A percentile compares a stretch with the other conserved stretches of the same genome.
phyloP scores from a whole-genome alignment of 2,888 invertebrate species.

The Cataglyphis cursor region DNA sequence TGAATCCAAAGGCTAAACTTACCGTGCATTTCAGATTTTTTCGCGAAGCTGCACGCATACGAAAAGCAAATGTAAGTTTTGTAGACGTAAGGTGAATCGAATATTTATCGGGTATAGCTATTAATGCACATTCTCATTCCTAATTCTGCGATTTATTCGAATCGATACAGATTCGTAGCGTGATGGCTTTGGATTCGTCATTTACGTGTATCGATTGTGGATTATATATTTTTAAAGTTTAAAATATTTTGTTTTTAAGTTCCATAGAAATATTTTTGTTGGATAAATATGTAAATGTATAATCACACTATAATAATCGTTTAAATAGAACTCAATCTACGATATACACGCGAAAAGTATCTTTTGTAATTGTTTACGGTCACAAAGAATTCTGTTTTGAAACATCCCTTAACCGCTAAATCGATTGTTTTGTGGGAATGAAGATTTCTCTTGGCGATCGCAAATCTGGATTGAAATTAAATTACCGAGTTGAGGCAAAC shows the following conservation, averaged over 20 bases:
- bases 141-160: slow-evolving; percentile 36
- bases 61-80: slow-evolving; percentile 23
- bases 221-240: background rate
- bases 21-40: slow-evolving; percentile 73
- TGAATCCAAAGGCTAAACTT: slow-evolving; percentile 76
- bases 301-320: background rate
- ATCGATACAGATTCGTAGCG: background rate
- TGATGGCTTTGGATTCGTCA: slow-evolving; percentile 14
- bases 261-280: background rate
- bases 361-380: slow-evolving; percentile 8
- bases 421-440: slow-evolving; percentile 51
- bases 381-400: slow-evolving; percentile 35
- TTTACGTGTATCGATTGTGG: background rate
- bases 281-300: background rate
- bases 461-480: slow-evolving; percentile 56
- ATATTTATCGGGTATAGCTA: slow-evolving; percentile 40
- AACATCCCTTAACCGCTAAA: slow-evolving; percentile 40
- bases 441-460: slow-evolving; percentile 52
- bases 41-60: slow-evolving; percentile 35
- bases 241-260: background rate
- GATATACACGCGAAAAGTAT: background rate
- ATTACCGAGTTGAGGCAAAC: slow-evolving; percentile 52
- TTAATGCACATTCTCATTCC: slow-evolving; percentile 32
- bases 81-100: slow-evolving; percentile 20
- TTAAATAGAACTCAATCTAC: background rate